Conservation (phyloP, 2,797 vertebrate genomes). For the Sebastes steindachneri region DNA sequence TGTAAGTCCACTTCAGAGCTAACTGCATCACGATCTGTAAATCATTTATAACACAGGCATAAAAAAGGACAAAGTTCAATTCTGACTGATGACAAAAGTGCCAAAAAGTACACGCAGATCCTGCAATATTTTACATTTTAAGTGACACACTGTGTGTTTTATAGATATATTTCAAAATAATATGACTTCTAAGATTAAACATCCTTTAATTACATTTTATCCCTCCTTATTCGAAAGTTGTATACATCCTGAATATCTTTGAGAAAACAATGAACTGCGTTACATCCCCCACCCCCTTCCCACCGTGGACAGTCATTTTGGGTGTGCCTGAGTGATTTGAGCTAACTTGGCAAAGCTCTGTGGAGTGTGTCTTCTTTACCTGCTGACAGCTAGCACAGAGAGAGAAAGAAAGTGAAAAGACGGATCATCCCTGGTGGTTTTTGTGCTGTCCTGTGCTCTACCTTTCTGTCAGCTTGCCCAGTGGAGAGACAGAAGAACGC, state of each 20-base stretch:
- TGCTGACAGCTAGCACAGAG: slow-evolving; percentile 67
- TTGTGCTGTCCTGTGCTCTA: slow-evolving; percentile 78
- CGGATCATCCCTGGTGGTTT: slow-evolving; percentile 71
- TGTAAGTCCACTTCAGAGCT: slow-evolving; percentile 32
- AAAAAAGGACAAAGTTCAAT: slow-evolving; percentile 33
- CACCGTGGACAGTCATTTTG: slow-evolving; percentile 40
- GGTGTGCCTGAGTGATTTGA: slow-evolving; percentile 68
- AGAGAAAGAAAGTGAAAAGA: slow-evolving; percentile 33
- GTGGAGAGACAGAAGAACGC: slow-evolving; percentile 87
- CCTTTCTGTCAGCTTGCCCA: slow-evolving; percentile 89
- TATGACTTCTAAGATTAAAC: slow-evolving; percentile 17
- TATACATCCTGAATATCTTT: slow-evolving; percentile 30
- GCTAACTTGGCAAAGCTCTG: slow-evolving; percentile 78
- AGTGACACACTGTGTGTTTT: slow-evolving; percentile 27
- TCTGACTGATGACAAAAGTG: slow-evolving; percentile 27
- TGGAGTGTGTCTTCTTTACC: slow-evolving; percentile 75
- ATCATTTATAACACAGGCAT: slow-evolving; percentile 9
- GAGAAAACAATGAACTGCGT: slow-evolving; percentile 54
- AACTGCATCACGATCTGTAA: slow-evolving; percentile 13
- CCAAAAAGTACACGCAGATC: not conserved
- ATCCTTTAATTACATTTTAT: slow-evolving; percentile 2
- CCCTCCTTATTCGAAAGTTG: slow-evolving; percentile 5
- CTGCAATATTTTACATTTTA: slow-evolving; percentile 2
- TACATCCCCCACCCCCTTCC: not conserved
- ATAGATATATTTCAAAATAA: slow-evolving; percentile 3